Percentiles rank a stretch among this genome's conserved stretches.
These are phyloP conservation scores for Galeopsomyia nigrocyanea DNA, from an alignment of 2,888 invertebrate species.

Conservation along the genomic window DNA sequence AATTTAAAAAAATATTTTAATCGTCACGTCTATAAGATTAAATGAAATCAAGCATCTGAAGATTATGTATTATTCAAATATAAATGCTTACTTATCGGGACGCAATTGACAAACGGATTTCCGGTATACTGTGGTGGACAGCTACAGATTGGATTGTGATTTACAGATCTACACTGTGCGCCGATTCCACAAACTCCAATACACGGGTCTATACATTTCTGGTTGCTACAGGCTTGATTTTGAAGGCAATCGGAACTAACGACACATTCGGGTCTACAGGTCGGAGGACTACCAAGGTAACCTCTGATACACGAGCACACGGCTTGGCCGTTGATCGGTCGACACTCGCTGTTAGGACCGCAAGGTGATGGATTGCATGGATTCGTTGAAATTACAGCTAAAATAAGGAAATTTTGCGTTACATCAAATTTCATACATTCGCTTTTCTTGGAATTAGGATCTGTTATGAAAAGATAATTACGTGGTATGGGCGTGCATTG, in stretches of 20 bases:
- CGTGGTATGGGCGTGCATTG: slow-evolving; percentile 68
- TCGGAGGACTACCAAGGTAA: slow-evolving; percentile 82
- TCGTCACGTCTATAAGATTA: too few species aligned
- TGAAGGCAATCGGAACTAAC: slow-evolving; percentile 86
- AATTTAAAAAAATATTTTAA: too few species aligned
- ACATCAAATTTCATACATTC: too few species aligned
- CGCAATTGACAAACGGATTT: slow-evolving; percentile 84
- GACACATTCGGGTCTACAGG: slow-evolving; percentile 87
- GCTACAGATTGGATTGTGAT: slow-evolving; percentile 86
- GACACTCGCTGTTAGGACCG: slow-evolving; percentile 85
- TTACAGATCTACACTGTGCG: slow-evolving; percentile 83
- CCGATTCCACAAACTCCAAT: slow-evolving; percentile 84
- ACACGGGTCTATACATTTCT: slow-evolving; percentile 86
- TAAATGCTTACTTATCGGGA: slow-evolving; percentile 65
- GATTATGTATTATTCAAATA: background rate
- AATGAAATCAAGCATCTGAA: too few species aligned
- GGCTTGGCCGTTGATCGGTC: slow-evolving; percentile 78
- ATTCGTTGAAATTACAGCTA: slow-evolving; percentile 64
- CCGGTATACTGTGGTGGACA: slow-evolving; percentile 82
- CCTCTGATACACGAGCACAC: slow-evolving; percentile 83
- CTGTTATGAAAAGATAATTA: slow-evolving; percentile 28
- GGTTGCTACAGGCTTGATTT: slow-evolving; percentile 84
- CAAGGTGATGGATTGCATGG: slow-evolving; percentile 86
- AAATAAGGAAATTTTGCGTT: background rate
- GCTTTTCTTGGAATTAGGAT: too few species aligned